Evolutionary conservation across 2,113 vertebrate genomes (phyloP), one percentile per base, ranked within the genome.

Genomic region (Perca flavescens): DNA sequence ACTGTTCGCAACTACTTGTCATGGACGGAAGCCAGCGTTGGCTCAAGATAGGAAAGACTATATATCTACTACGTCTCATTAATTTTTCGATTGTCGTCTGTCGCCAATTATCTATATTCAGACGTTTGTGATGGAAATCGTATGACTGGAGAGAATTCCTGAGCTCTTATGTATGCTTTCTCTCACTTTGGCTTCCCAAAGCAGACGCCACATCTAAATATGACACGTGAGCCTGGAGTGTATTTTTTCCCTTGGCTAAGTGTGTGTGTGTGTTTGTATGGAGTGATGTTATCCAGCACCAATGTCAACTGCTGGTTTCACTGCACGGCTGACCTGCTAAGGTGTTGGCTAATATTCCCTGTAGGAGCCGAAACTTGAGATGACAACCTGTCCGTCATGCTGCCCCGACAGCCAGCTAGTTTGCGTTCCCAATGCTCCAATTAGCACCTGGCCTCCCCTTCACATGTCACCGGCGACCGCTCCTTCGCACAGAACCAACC

Each of bases 361-460:
- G 76, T 46, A 79, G 85, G 87, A 87, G 86, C 57, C 63, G 94
- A 92, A 95, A 95, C 91, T 60, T 5, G 86, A 95, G 88, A 87
- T 74, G 79, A 86, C 77, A 88, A 84, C 85, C 66, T 76, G 88
- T 84, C 89, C 61, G 43, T 89, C 85, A 84, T 2, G 36, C 43
- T 2, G 34, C 74, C 61, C 65, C 34, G 10, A 54, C 64, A n/a
- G 75, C 61, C 67, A n/a, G 83, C 77, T 77, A 62, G 83, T 88
- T 90, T 80, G 80, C 72, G 17, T 64, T 87, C 89, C 86, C 77
- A 15, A 7, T 53, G 81, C 94, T 85, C 90, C 86, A 93, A 92
- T 94, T 94, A 89, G 95, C 93, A 91, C 83, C 89, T 80, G 84
- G 73, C 76, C 77, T 73, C 61, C 36, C 77, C 79, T 85, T 93